Conservation (phyloP, 2,888 invertebrate genomes). For the Cataglyphis livida region DNA sequence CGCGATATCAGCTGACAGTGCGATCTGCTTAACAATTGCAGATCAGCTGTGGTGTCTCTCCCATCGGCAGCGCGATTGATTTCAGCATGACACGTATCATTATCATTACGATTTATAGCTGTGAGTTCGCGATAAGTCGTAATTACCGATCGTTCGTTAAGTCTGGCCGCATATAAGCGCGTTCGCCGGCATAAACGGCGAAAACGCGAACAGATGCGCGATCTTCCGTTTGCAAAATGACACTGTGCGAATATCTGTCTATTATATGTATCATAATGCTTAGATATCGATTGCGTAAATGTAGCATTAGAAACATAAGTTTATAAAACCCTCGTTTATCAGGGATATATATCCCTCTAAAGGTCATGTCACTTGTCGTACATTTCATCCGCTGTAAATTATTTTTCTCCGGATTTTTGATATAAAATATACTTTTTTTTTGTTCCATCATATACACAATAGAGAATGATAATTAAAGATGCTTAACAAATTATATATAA, state of each 20-base stretch:
- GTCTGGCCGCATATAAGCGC: not conserved
- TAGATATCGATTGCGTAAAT: constrained; percentile 26
- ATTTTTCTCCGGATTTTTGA: not conserved
- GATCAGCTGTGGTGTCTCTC: not conserved
- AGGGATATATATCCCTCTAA: not conserved
- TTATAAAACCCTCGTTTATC: not conserved
- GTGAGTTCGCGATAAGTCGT: not conserved
- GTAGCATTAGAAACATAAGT: not conserved
- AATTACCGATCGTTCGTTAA: constrained; percentile 21
- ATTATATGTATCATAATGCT: not conserved
- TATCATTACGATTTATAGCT: not conserved
- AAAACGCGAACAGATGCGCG: not conserved
- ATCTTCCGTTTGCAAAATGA: not conserved
- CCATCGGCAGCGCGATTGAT: not conserved
- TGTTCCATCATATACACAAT: not conserved
- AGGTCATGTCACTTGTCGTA: not conserved
- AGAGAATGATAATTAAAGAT: not conserved
- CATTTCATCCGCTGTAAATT: not conserved
- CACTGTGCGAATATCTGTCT: constrained; percentile 6
- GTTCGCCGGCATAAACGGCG: not conserved
- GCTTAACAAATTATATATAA: not conserved
- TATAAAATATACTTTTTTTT: not conserved
- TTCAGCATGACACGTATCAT: not conserved
- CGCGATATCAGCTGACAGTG: not conserved
- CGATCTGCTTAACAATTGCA: not conserved